phyloP scores from a whole-genome alignment of 1,140 invertebrate species.

The Sycophaga agraensis region DNA sequence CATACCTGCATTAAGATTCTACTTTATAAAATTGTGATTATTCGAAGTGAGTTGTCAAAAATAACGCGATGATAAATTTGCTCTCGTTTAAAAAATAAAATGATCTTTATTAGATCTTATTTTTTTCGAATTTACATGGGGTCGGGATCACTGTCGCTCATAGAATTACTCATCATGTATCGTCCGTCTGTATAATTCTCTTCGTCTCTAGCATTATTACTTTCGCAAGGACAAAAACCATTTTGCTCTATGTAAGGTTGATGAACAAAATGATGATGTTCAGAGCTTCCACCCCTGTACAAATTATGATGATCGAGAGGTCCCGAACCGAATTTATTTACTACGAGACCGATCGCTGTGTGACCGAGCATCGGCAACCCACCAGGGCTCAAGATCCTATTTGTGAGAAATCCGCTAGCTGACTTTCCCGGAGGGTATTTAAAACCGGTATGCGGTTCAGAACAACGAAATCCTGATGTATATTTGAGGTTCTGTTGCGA shows the following conservation, averaged over 20 bases:
- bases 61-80: no score
- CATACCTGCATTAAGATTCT: no score
- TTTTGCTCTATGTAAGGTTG: conserved; percentile 37
- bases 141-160: conserved; percentile 48
- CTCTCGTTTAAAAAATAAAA: no score
- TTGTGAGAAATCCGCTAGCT: not conserved
- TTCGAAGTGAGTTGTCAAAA: no score
- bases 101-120: no score
- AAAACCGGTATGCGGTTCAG: not conserved
- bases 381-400: conserved; percentile 41
- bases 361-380: conserved; percentile 52
- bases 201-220: conserved; percentile 23
- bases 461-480: not conserved
- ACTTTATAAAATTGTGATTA: no score
- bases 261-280: conserved; percentile 6
- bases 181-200: conserved; percentile 42
- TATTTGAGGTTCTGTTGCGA: conserved; percentile 1
- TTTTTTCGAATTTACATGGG: no score
- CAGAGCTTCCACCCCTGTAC: not conserved
- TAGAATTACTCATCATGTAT: conserved; percentile 41
- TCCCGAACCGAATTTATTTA: conserved; percentile 51
- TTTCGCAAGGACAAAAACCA: conserved; percentile 39
- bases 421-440: not conserved
- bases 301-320: conserved; percentile 34
- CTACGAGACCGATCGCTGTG: conserved; percentile 47